Conservation (phyloP, 2,797 vertebrate species). For the Columba guinea region DNA sequence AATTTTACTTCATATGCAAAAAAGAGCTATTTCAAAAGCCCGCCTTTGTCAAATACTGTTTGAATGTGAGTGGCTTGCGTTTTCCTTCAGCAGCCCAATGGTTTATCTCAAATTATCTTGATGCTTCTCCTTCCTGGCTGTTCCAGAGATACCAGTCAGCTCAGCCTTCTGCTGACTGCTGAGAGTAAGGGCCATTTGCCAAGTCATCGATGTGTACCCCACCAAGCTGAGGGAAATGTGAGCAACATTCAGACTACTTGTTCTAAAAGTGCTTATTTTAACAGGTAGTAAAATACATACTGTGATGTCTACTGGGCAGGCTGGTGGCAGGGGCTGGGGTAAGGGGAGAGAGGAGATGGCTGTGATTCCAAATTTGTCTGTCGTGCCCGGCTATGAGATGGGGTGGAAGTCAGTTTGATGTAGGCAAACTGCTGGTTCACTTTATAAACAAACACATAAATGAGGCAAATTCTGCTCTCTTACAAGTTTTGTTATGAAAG, state of each 20-base stretch:
- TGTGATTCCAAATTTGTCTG: not conserved
- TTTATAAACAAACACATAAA: not conserved
- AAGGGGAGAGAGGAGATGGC: not conserved
- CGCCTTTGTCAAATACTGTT: not conserved
- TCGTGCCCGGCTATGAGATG: not conserved
- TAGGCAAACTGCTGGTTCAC: not conserved
- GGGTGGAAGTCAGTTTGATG: not conserved
- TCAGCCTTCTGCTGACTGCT: not conserved
- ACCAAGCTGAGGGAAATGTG: not conserved
- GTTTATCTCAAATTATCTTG: not conserved
- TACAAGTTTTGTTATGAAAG: conserved; percentile 32
- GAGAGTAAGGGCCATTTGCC: not conserved
- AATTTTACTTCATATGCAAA: not conserved
- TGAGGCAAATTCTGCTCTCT: not conserved
- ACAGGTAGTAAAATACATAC: not conserved
- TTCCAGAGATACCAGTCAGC: not conserved
- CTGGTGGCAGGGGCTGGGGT: not conserved
- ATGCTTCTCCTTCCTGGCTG: not conserved
- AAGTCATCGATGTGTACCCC: not conserved
- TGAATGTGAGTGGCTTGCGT: not conserved
- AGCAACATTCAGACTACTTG: not conserved
- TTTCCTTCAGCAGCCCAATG: not conserved
- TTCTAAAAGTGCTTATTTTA: not conserved
- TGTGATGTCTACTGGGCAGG: not conserved
- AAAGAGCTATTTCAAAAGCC: not conserved